Evolutionary conservation across 1,140 invertebrate species (phyloP).

Genomic region (Drosophila erecta): DNA sequence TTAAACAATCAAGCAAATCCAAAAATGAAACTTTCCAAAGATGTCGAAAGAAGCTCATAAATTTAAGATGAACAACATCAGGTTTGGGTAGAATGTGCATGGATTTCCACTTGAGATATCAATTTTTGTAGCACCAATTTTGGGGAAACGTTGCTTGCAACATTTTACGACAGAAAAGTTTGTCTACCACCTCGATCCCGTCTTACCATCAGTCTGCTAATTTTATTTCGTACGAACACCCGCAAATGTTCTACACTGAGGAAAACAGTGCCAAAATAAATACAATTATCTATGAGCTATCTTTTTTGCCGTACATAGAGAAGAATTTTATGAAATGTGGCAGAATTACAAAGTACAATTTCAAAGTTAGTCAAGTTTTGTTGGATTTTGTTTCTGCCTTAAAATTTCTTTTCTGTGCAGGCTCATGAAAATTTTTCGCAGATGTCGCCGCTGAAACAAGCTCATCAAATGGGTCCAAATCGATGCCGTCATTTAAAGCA

Average conservation of each 20-base stretch:
- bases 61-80: constrained; percentile 34
- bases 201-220: constrained; percentile 12
- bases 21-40: constrained; percentile 17
- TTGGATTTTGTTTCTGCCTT: background rate
- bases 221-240: constrained; percentile 27
- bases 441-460: constrained; percentile 46
- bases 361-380: background rate
- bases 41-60: constrained; percentile 26
- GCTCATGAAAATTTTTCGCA: constrained; percentile 26
- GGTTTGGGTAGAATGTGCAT: constrained; percentile 28
- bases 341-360: background rate
- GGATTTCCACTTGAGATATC: constrained; percentile 43
- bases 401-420: background rate
- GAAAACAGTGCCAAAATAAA: background rate
- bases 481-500: constrained; percentile 61
- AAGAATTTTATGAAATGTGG: no score
- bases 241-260: constrained; percentile 2
- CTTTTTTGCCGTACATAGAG: no score
- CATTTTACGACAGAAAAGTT: constrained; percentile 44
- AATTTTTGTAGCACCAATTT: constrained; percentile 17
- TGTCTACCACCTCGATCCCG: constrained; percentile 1
- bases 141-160: constrained; percentile 14
- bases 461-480: constrained; percentile 63
- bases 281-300: background rate
- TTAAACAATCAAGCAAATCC: constrained; percentile 11